Base-by-base conservation (phyloP, 2,113 vertebrate species). In the Notothenia rossii region DNA sequence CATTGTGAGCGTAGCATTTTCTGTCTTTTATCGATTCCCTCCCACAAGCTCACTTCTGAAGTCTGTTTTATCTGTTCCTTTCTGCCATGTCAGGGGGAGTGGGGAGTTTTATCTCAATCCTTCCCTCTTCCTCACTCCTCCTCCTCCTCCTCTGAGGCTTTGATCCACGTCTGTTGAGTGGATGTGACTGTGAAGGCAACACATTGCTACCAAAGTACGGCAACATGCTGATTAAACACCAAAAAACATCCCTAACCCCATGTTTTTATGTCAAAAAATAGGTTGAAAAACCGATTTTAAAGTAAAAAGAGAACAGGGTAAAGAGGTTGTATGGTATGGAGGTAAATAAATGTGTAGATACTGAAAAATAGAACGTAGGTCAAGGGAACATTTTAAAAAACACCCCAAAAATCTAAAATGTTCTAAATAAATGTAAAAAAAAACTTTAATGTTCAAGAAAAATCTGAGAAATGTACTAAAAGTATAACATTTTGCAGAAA, bases 81-180 rank as follows among this genome's bases (percentile, higher is more conserved):
- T 89, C 78, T 90, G 88, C 80, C 50, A 20, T 83, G 80, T 92
- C 91, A 90, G 87, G 87, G 72, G 87, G 86, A 86, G 89, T 71
- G 61, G 86, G 76, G 75, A 29, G 18, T 82, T 66, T 81, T 89
- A 81, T 91, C 88, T 87, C 77, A 83, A 82, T 83, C 73, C 56
- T 8, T 67, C 15, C 0, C 63, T 55, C 48, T 56, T 50, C 55
- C 20, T 58, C 54, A 33, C 46, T 2, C 54, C 58, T 58, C 51
- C 71, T 45, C 49, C 20, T 67, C 50, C 64, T 55, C 49, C 54
- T 81, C 63, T 45, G 70, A 49, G 33, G 53, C 75, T 93, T 88
- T 92, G 72, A 91, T 89, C 80, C 40, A 22, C 40, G 6, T 79
- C 68, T 86, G 79, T 82, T 81, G 67, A n/a, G 81, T 74, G 77